Evolutionary conservation across 2,797 vertebrate species (phyloP), one percentile per base, ranked within the genome.

Genomic region (Coregonus ussuriensis): DNA sequence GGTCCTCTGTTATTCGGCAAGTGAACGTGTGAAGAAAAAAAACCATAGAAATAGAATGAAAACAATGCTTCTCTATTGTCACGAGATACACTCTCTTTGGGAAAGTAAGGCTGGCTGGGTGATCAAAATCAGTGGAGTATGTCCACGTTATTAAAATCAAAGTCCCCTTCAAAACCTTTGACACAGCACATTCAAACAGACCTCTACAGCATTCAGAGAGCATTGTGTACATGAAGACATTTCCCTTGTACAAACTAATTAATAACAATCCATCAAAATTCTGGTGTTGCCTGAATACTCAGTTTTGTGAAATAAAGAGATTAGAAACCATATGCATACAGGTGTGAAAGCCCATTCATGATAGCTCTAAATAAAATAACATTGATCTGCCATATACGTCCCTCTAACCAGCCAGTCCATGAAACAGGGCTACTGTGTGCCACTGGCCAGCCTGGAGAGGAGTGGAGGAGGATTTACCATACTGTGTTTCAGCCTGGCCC

Each of bases 1-100:
- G 88, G 86, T 74, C 25, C 21, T 63, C n/a, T 63, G 16, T 25
- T 25, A 6, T 3, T 63, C 25, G 25, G 59, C 59, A 63, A 11
- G 59, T 63, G 59, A 63, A 63, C 18, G 59, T 63, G 21, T 9
- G 9, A 63, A 11, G 25, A 63, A 2, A 9, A 47, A 47, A 11
- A 47, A 2, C 41, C 41, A 47, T 13, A 47, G 41, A 47, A 47
- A 47, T 9, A 47, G 41, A 47, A 47, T 3, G 9, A 25, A 25
- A 54, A 18, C 16, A 54, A 54, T 15, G 53, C 53, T 54, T 54
- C 21, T 25, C 59, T 29, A 3, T 25, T 63, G 21, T 29, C 9
- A 25, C 25, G 25, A 63, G 4, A 63, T 25, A 62, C 56, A 63
- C 21, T 59, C 56, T 59, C 56, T 59, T 3, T 21, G 56, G 18